These are phyloP conservation scores for Dicyrtomina minuta DNA, from an alignment of 2,888 invertebrate species.

Conservation along the genomic window DNA sequence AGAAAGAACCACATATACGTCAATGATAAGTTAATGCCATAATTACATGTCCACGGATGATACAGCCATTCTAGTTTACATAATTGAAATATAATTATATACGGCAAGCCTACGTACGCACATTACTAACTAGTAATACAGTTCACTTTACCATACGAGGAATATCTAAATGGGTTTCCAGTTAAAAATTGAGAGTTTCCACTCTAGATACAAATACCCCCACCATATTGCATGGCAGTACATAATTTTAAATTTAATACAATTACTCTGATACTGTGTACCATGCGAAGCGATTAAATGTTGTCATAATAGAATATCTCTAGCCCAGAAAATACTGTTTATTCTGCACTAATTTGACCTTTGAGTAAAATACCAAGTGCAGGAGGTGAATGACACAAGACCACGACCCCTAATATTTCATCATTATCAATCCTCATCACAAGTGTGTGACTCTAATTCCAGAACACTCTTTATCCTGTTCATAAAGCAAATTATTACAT, in stretches of 20 bases:
- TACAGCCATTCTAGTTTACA: not conserved
- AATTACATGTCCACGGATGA: not conserved
- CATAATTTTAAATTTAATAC: not conserved
- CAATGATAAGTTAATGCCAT: not conserved
- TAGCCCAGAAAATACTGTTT: constrained; percentile 8
- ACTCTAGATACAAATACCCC: too few species aligned
- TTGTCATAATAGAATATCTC: not conserved
- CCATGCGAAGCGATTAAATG: not conserved
- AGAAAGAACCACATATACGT: too few species aligned
- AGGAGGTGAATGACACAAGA: constrained; percentile 29
- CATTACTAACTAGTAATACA: too few species aligned
- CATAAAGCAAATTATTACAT: not conserved
- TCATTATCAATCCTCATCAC: constrained; percentile 14
- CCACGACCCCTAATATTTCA: not conserved
- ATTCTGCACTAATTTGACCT: constrained; percentile 23
- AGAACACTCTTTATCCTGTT: constrained; percentile 5
- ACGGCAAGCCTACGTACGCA: too few species aligned
- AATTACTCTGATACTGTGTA: not conserved
- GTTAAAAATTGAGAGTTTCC: too few species aligned
- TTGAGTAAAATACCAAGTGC: constrained; percentile 28
- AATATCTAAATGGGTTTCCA: too few species aligned
- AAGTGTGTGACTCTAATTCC: constrained; percentile 8
- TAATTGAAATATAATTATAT: not conserved
- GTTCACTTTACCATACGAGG: too few species aligned
- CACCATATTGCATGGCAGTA: not conserved